Conservation (phyloP, 1,140 invertebrate species). For the Drosophila gunungcola region DNA sequence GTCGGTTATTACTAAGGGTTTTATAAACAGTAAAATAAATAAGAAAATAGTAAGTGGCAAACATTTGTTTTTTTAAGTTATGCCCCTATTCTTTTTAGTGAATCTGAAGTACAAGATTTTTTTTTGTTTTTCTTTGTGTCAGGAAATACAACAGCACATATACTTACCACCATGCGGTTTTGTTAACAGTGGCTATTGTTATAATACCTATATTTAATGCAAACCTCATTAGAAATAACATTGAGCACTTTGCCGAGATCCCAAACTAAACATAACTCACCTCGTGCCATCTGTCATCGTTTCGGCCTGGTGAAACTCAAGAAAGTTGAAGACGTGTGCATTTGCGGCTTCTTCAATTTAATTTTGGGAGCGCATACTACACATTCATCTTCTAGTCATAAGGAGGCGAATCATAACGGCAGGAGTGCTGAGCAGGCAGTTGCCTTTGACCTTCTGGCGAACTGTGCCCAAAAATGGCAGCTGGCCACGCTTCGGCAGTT, state of each 20-base stretch:
- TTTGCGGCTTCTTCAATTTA: constrained; percentile 46
- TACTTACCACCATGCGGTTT: neutral
- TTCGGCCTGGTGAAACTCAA: constrained; percentile 4
- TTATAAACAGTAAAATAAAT: no score
- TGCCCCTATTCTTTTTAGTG: no score
- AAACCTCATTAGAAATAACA: constrained; percentile 44
- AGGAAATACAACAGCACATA: no score
- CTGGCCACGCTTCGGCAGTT: constrained; percentile 55
- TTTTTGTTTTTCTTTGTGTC: no score
- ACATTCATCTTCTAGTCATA: constrained; percentile 46
- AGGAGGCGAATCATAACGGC: constrained; percentile 40
- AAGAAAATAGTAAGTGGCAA: no score
- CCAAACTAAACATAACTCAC: constrained; percentile 21
- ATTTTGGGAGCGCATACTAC: constrained; percentile 27
- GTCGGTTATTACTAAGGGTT: neutral
- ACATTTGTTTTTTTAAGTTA: no score
- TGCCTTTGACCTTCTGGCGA: constrained; percentile 65
- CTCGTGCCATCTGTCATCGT: constrained; percentile 36
- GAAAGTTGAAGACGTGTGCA: constrained; percentile 34
- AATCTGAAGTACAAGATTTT: no score
- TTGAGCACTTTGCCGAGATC: constrained; percentile 34
- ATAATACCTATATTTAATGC: constrained; percentile 32
- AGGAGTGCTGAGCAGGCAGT: constrained; percentile 35
- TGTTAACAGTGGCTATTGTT: constrained; percentile 7
- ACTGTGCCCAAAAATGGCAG: constrained; percentile 62